Conservation (phyloP, 2,888 invertebrate species). For the Lutraria lutraria region DNA sequence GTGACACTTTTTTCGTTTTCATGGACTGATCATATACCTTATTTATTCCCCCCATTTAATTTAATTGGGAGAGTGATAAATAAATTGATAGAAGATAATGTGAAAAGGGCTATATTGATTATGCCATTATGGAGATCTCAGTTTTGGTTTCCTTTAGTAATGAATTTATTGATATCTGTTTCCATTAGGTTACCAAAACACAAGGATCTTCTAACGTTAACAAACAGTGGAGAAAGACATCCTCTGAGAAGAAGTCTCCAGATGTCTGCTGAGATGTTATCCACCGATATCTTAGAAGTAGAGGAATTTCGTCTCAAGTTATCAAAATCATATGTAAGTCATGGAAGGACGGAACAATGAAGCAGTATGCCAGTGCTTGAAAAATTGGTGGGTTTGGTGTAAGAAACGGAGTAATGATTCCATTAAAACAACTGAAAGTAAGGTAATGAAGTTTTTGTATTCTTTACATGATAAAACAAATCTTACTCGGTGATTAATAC, state of each 20-base stretch:
- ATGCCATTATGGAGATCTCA: no score
- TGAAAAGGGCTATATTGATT: constrained; percentile 44
- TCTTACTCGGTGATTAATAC: constrained; percentile 60
- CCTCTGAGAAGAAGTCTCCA: constrained; percentile 23
- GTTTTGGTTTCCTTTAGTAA: constrained; percentile 55
- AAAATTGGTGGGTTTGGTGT: constrained; percentile 53
- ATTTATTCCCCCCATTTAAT: constrained; percentile 53
- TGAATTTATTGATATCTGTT: constrained; percentile 39
- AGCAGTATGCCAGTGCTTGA: constrained; percentile 58
- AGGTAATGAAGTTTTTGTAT: constrained; percentile 45
- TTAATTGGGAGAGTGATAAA: constrained; percentile 47
- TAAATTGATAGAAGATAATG: constrained; percentile 51
- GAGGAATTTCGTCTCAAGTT: constrained; percentile 37
- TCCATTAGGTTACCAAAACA: constrained; percentile 51
- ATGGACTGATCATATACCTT: constrained; percentile 43
- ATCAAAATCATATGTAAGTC: constrained; percentile 32
- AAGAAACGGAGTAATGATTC: constrained; percentile 29
- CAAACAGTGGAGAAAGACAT: constrained; percentile 44
- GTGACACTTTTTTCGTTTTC: constrained; percentile 43
- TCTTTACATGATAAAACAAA: constrained; percentile 36
- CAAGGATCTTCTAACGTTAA: constrained; percentile 50
- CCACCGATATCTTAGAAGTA: constrained; percentile 35
- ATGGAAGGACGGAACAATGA: constrained; percentile 17
- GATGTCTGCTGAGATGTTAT: constrained; percentile 40
- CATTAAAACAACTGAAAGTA: constrained; percentile 44